Conservation (phyloP, 2,888 invertebrate genomes). For the Drosophila ezoana region DNA sequence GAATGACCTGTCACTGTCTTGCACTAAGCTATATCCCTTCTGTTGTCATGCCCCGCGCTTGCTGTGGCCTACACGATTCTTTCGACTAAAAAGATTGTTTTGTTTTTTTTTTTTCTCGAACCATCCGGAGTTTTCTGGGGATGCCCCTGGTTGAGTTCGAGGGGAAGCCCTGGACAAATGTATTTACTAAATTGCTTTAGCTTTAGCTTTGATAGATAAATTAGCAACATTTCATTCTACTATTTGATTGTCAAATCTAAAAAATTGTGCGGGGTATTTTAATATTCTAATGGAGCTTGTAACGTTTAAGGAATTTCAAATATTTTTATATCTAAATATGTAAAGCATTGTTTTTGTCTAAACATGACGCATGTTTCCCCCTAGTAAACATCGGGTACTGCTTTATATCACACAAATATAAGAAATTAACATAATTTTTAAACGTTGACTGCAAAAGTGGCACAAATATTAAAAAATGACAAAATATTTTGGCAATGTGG, state of each 20-base stretch:
- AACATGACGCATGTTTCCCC: neutral
- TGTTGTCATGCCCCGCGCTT: neutral
- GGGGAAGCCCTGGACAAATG: conserved; percentile 61
- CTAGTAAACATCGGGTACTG: neutral
- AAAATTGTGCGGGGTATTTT: conserved; percentile 13
- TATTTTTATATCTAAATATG: neutral
- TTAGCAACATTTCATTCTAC: conserved; percentile 51
- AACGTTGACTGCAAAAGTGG: neutral
- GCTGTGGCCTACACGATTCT: conserved; percentile 7
- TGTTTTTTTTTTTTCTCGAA: conserved; percentile 35
- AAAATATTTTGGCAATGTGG: neutral
- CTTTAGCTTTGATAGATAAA: conserved; percentile 63
- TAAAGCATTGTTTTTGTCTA: neutral
- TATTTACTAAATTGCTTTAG: conserved; percentile 68
- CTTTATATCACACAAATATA: neutral
- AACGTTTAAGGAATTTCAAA: neutral
- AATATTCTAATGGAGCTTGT: neutral
- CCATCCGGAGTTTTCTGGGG: conserved; percentile 50
- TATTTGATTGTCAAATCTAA: conserved; percentile 6
- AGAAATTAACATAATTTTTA: conserved; percentile 13
- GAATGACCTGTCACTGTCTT: conserved; percentile 21
- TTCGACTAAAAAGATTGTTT: neutral
- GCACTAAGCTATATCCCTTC: conserved; percentile 7
- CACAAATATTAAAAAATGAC: neutral
- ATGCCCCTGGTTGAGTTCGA: conserved; percentile 56